phyloP scores from a whole-genome alignment of 37 sponge, comb jelly and placozoan species.

The Hexactinellida sp. region DNA sequence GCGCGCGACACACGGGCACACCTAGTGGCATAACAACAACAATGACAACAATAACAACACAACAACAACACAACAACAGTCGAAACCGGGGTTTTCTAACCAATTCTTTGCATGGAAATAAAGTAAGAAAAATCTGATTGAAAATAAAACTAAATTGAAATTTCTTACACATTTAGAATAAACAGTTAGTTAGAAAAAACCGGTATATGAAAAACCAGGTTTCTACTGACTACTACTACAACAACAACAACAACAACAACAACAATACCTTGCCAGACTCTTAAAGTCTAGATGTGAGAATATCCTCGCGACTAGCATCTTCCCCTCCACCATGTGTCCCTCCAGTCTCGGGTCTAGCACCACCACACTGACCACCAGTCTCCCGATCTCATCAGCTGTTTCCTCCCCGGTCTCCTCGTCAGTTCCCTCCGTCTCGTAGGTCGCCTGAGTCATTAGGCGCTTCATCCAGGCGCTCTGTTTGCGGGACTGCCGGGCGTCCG shows the following conservation, averaged over 20 bases:
- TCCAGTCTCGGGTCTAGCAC: not conserved
- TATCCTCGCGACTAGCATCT: not conserved
- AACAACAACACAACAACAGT: not conserved
- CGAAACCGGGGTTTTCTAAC: too few relatives aligned
- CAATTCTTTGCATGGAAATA: too few relatives aligned
- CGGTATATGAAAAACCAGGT: too few relatives aligned
- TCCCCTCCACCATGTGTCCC: slow-evolving; percentile 9
- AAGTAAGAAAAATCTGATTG: too few relatives aligned
- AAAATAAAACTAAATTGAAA: too few relatives aligned
- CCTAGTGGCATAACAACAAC: not conserved
- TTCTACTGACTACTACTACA: too few relatives aligned
- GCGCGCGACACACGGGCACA: slow-evolving; percentile 72
- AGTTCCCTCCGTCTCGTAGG: not conserved
- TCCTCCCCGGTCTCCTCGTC: not conserved
- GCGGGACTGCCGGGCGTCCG: not conserved
- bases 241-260: not conserved
- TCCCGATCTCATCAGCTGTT: not conserved
- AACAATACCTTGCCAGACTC: not conserved
- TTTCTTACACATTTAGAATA: too few relatives aligned
- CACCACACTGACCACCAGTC: not conserved
- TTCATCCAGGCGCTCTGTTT: not conserved
- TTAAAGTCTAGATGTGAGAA: not conserved
- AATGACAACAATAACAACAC: too few relatives aligned
- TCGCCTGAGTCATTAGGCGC: not conserved
- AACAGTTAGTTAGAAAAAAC: too few relatives aligned